phyloP scores from a whole-genome alignment of 2,113 vertebrate species.

The Rhipidura dahli region DNA sequence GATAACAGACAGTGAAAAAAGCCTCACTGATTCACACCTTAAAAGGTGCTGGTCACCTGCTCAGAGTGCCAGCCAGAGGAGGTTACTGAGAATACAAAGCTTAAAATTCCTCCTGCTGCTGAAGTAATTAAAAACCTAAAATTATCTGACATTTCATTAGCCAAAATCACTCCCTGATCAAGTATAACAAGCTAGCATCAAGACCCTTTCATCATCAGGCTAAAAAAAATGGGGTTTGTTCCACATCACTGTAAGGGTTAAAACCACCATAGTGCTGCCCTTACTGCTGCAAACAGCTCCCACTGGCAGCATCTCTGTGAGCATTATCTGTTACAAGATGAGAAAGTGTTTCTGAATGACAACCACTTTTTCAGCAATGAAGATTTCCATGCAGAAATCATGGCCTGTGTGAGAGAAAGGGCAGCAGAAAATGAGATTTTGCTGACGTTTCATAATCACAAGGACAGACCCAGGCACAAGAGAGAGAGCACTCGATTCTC shows the following conservation, averaged over 20 bases:
- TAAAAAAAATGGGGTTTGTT: neutral
- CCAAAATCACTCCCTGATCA: neutral
- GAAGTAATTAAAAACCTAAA: neutral
- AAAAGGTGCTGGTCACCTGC: neutral
- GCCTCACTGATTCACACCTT: neutral
- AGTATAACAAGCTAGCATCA: neutral
- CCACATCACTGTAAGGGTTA: neutral
- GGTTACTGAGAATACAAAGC: neutral
- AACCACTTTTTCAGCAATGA: neutral
- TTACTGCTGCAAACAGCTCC: neutral
- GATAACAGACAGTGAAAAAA: neutral
- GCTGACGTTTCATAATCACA: neutral
- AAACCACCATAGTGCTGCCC: neutral
- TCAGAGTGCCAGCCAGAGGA: neutral
- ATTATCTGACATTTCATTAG: neutral
- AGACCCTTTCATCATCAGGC: neutral
- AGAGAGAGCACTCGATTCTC: neutral
- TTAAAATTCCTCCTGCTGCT: neutral
- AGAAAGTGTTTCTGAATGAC: neutral
- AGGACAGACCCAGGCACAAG: constrained; percentile 8
- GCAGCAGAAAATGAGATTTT: neutral
- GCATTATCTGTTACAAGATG: neutral
- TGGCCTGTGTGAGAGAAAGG: neutral
- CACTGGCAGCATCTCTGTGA: neutral
- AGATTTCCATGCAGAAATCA: neutral